phyloP scores from a whole-genome alignment of 1,140 invertebrate species.

The Eupristina koningsbergeri region DNA sequence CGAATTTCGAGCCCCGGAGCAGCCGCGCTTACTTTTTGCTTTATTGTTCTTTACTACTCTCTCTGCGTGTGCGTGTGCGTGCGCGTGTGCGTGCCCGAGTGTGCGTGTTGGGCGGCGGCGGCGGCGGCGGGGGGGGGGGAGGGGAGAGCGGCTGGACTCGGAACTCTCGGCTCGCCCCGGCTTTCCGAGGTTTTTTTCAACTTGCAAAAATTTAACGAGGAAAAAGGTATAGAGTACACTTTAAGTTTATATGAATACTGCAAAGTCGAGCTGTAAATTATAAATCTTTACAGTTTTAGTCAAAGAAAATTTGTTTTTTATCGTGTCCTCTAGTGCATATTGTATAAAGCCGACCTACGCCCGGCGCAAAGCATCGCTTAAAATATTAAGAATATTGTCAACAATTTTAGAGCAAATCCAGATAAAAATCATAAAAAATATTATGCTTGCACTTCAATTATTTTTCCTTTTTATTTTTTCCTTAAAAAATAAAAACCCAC shows the following conservation, averaged over 20 bases:
- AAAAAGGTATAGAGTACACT: constrained; percentile 11
- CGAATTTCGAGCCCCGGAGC: background rate
- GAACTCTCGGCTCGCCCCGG: too few relatives aligned
- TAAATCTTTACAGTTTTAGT: constrained; percentile 33
- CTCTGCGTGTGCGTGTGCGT: background rate
- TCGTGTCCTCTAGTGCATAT: background rate
- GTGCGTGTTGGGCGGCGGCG: too few relatives aligned
- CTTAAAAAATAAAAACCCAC: too few relatives aligned
- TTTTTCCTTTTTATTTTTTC: too few relatives aligned
- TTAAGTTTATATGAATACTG: constrained; percentile 28
- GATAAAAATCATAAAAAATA: too few relatives aligned
- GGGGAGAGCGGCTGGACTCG: too few relatives aligned
- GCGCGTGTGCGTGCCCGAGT: too few relatives aligned
- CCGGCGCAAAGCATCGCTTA: background rate
- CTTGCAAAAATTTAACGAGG: constrained; percentile 47
- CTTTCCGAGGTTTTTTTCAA: constrained; percentile 6
- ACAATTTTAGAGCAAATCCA: too few relatives aligned
- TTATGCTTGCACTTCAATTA: too few relatives aligned
- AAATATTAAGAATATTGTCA: background rate
- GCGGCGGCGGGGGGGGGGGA: too few relatives aligned
- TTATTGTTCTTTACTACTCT: constrained; percentile 47
- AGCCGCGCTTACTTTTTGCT: constrained; percentile 18
- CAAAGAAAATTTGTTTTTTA: constrained; percentile 37
- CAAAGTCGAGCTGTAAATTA: constrained; percentile 18
- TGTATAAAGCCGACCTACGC: background rate